Evolutionary conservation across 2,888 invertebrate genomes (phyloP), one percentile per base, ranked within the genome.

Genomic region (Orthosia cruda): DNA sequence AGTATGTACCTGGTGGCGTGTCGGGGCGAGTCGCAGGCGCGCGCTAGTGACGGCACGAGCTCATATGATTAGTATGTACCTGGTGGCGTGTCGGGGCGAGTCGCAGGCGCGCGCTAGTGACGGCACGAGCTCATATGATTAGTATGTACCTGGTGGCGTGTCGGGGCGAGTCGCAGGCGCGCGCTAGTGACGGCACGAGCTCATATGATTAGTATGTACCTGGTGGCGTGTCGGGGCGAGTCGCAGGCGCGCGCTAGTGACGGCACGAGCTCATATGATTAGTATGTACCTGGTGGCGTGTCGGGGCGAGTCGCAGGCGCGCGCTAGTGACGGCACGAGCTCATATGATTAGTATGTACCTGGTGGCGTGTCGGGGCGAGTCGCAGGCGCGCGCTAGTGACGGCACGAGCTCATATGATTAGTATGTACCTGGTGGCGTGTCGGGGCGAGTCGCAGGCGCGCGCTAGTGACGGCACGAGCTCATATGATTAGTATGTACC

Each of bases 121-220:
- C 3, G 97, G 97, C 88, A 97, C 97, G 84, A 97, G 96, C 92
- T 97, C 97, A n/a, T n/a, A n/a, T n/a, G n/a, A n/a, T n/a, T n/a
- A n/a, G n/a, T n/a, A n/a, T n/a, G n/a, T n/a, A n/a, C n/a, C n/a
- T n/a, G n/a, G n/a, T n/a, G n/a, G n/a, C 7, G 9, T 40, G 40
- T 4, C 40, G 40, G 1, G 68, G 78, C 2, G 65, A 2, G 82
- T 82, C 80, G 74, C 74, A 72, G 71, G 50, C 23, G 18, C 65
- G 82, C 59, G 86, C 83, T 52, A 97, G 92, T 79, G 97, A 95
- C 3, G 97, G 97, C 88, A 97, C 97, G 84, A 97, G 96, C 92
- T 97, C 97, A n/a, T n/a, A n/a, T n/a, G n/a, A n/a, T n/a, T n/a
- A n/a, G n/a, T n/a, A n/a, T n/a, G n/a, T n/a, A n/a, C n/a, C n/a